Evolutionary conservation across 2,888 invertebrate genomes (phyloP).

Genomic region (Leptopterna dolabrata): DNA sequence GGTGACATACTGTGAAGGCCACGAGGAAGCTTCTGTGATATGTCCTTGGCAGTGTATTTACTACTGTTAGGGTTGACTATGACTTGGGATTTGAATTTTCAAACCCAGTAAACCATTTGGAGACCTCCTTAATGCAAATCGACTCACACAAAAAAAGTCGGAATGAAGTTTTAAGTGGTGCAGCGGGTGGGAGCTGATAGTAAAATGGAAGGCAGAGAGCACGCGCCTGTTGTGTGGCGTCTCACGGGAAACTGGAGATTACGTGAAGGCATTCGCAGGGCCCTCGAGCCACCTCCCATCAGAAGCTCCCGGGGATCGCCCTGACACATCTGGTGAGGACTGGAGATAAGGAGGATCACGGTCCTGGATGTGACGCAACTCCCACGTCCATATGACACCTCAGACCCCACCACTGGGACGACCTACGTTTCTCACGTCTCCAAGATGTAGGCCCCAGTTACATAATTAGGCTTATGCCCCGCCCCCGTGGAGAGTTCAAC

Average conservation of each 20-base stretch:
- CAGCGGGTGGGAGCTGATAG: neutral
- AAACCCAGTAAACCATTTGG: too few species aligned
- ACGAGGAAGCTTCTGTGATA: too few species aligned
- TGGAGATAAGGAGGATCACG: slow-evolving; percentile 5
- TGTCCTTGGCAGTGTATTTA: too few species aligned
- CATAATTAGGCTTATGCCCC: slow-evolving; percentile 1
- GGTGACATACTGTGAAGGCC: too few species aligned
- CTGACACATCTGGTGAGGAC: neutral
- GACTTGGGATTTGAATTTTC: too few species aligned
- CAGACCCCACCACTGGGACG: neutral
- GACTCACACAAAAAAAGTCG: neutral
- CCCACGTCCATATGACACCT: slow-evolving; percentile 42
- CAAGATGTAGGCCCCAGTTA: slow-evolving; percentile 6
- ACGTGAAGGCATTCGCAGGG: slow-evolving; percentile 21
- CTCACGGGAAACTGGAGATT: slow-evolving; percentile 15
- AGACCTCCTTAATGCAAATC: neutral
- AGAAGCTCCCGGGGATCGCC: neutral
- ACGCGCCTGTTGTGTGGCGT: neutral
- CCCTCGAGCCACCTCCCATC: neutral
- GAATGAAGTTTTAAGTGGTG: neutral
- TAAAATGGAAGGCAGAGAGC: neutral
- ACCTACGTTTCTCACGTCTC: neutral
- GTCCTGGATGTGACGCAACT: slow-evolving; percentile 14
- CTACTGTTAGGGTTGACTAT: too few species aligned
- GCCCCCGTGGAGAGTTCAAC: neutral